A percentile compares a stretch with the other conserved stretches of the same genome.
phyloP scores from a whole-genome alignment of 2,113 vertebrate species.

The Noctilio leporinus region DNA sequence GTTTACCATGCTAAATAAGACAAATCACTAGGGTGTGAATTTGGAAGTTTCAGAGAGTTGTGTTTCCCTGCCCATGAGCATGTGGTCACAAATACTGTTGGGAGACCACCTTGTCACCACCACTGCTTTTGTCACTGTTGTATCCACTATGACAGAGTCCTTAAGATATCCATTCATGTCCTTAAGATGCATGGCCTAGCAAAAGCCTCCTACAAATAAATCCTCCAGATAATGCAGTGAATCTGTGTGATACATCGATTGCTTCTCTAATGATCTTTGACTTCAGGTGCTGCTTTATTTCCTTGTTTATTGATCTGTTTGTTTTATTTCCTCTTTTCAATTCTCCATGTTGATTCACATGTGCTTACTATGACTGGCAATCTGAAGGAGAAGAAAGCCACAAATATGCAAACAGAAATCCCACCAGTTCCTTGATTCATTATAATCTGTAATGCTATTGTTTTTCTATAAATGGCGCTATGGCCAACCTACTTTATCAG shows the following conservation, averaged over 20 bases:
- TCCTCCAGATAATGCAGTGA: constrained; percentile 86
- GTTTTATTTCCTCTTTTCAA: constrained; percentile 91
- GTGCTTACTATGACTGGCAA: constrained; percentile 88
- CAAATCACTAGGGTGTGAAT: constrained; percentile 66
- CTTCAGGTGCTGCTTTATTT: constrained; percentile 83
- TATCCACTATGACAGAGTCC: background rate
- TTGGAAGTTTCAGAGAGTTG: constrained; percentile 45
- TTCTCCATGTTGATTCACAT: constrained; percentile 90
- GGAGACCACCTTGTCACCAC: background rate
- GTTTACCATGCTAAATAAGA: constrained; percentile 62
- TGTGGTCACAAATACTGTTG: background rate
- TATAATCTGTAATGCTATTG: constrained; percentile 86
- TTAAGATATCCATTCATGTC: no score
- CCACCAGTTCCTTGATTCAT: constrained; percentile 88
- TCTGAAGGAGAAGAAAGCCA: constrained; percentile 68
- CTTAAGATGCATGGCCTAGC: constrained; percentile 85
- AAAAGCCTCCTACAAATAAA: constrained; percentile 91
- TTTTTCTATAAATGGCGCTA: constrained; percentile 87
- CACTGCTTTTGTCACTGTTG: background rate
- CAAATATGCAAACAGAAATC: constrained; percentile 82
- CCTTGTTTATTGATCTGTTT: constrained; percentile 87
- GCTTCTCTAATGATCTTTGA: constrained; percentile 88
- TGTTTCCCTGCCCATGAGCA: constrained; percentile 9
- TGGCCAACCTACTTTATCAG: constrained; percentile 88
- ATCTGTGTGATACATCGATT: constrained; percentile 87